Percentiles rank a stretch among this genome's conserved stretches.
Conservation (phyloP, 2,888 invertebrate genomes). For the Melitaea athalia region DNA sequence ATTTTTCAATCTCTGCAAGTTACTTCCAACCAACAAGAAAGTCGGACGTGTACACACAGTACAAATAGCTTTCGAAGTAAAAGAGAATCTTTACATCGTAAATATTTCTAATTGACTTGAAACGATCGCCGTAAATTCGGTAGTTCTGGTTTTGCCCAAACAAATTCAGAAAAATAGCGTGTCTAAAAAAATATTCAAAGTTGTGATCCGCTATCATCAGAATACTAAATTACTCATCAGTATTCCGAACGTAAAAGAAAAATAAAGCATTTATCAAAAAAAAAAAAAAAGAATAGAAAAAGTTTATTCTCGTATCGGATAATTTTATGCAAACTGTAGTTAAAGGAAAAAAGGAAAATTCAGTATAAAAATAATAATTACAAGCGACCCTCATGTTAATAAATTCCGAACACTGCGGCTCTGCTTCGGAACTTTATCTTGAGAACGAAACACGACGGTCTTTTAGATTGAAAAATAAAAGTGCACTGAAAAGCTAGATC, state of each 20-base stretch:
- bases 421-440: conserved; percentile 39
- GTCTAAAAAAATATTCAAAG: too few relatives aligned
- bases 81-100: too few relatives aligned
- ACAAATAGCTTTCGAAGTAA: background rate
- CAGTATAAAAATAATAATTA: conserved; percentile 16
- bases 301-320: background rate
- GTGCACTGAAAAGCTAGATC: background rate
- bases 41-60: background rate
- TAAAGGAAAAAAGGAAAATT: background rate
- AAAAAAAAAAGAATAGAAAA: background rate
- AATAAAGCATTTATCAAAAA: background rate
- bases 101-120: too few relatives aligned
- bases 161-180: too few relatives aligned
- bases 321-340: conserved; percentile 7
- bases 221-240: background rate
- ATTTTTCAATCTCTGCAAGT: background rate
- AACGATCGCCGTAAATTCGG: too few relatives aligned
- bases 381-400: conserved; percentile 32
- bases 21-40: background rate
- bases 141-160: too few relatives aligned
- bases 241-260: background rate
- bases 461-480: conserved; percentile 25
- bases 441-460: conserved; percentile 33
- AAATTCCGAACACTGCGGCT: conserved; percentile 34
- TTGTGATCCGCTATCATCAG: too few relatives aligned